Evolutionary conservation across 2,888 invertebrate species (phyloP), one percentile per base, ranked within the genome.

Genomic region (Linyphia triangularis): DNA sequence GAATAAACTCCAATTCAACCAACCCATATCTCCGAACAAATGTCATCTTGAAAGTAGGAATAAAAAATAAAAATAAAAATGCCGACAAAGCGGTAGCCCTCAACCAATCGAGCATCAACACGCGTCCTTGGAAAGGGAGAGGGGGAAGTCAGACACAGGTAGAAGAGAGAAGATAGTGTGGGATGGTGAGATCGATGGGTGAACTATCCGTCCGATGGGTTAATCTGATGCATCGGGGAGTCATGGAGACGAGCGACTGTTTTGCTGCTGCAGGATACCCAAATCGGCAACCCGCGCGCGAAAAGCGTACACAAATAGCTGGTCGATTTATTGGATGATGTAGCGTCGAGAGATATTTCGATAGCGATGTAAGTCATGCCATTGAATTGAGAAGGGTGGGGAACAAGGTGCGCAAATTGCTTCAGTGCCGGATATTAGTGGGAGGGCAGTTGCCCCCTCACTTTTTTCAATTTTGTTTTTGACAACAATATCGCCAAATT

Each of bases 231-330:
- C 78, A 78, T 61, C 69, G 77, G 82, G 73, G 37, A 65, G 85
- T 51, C 85, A 86, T 86, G 86, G 86, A 65, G 81, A 88, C 86
- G 73, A 67, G 69, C 22, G 69, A 24, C 33, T 57, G 37, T 81
- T 75, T 75, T 59, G 67, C 57, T n/a, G 51, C 4, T 40, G 33
- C 81, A 84, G 40, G 57, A 28, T 37, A n/a, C 28, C 69, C 24
- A 69, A 78, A 63, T 65, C 40, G 78, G 78, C 28, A 65, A 75
- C 43, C 33, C 26, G n/a, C 26, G 33, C 33, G 16, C 24, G 24
- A 51, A 75, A 51, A n/a, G 51, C 13, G 51, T 57, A 79, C 78
- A 67, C 78, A 77, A 57, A 51, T 51, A 51, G 16, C 51, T 51
- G 51, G 51, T 51, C 51, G 51, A 51, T 51, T 51, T n/a, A 33